Evolutionary conservation across 2,888 invertebrate genomes (phyloP).

Genomic region (Anthophora plumipes): DNA sequence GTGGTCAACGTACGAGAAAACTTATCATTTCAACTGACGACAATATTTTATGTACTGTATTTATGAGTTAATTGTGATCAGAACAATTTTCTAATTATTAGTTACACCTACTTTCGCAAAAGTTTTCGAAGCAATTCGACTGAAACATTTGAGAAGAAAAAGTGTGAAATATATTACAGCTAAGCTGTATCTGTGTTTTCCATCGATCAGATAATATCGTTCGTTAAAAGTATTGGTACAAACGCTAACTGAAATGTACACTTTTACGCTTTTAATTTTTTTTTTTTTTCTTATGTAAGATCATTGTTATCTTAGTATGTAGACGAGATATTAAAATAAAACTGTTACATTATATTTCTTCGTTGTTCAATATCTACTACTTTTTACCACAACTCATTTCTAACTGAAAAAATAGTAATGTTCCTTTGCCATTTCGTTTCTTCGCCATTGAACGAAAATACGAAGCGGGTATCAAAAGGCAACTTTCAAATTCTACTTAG

Average conservation of each 20-base stretch:
- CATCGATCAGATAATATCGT: not conserved
- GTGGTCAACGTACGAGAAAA: slow-evolving; percentile 2
- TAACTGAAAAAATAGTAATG: too few species aligned
- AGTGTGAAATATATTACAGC: slow-evolving; percentile 5
- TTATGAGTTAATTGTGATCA: too few species aligned
- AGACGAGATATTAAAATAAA: slow-evolving; percentile 40
- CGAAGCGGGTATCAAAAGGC: too few species aligned
- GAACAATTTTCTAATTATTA: too few species aligned
- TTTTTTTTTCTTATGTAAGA: not conserved
- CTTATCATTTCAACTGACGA: too few species aligned
- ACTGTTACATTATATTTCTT: slow-evolving; percentile 35
- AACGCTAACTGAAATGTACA: not conserved
- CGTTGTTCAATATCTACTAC: not conserved
- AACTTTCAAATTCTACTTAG: too few species aligned
- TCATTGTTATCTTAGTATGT: slow-evolving; percentile 46
- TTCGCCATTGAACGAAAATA: too few species aligned
- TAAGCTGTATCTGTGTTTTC: slow-evolving; percentile 24
- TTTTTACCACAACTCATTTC: too few species aligned
- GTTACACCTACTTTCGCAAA: too few species aligned
- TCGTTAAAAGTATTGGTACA: not conserved
- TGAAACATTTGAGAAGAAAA: not conserved
- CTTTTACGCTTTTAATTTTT: not conserved
- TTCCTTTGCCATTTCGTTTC: too few species aligned
- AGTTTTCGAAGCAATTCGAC: too few species aligned
- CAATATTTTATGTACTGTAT: too few species aligned